Base-by-base conservation (phyloP, 2,888 invertebrate species). In the Ornithoptera priamus region DNA sequence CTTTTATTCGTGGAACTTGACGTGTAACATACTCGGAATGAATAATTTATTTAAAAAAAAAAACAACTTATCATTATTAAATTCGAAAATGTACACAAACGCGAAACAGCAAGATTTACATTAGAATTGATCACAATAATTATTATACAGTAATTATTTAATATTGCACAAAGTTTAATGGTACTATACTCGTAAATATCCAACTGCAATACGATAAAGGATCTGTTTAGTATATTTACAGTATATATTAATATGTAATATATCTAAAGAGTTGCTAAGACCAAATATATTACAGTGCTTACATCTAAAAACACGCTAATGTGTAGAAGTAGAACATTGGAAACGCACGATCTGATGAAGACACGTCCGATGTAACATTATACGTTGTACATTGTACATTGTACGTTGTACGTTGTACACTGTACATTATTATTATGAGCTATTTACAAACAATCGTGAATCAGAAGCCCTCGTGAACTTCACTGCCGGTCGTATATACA, bases 41-140 rank as follows among this genome's bases (percentile, higher is more conserved):
- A 72, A 75, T 67, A 69, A 63, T 68, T 68, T 72, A 73, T 70
- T 75, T 70, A 79, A 78, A 77, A 76, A 77, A 76, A 39, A 39
- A 39, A 39, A 39, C 68, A 71, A 77, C 81, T 85, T 85, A 81
- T 75, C 73, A 75, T 78, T 87, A 87, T 87, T 88, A 89, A 89
- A 90, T 89, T 89, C 89, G 88, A 87, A 87, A 86, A 85, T 86
- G 83, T 85, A 87, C 86, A 85, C 82, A 84, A 69, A 78, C 72
- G 80, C 77, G 75, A 15, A 24, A 3, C 42, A 18, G 8, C n/a
- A 17, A 58, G 39, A 53, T 53, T 65, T 61, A 69, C 65, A 78
- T 73, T 22, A 39, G n/a, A 17, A 62, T 63, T 68, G 65, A 70
- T 72, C 66, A 73, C 64, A 64, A 69, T 72, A 77, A 78, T 30